Evolutionary conservation across 2,888 invertebrate genomes (phyloP).

Genomic region (Uropetala carovei): DNA sequence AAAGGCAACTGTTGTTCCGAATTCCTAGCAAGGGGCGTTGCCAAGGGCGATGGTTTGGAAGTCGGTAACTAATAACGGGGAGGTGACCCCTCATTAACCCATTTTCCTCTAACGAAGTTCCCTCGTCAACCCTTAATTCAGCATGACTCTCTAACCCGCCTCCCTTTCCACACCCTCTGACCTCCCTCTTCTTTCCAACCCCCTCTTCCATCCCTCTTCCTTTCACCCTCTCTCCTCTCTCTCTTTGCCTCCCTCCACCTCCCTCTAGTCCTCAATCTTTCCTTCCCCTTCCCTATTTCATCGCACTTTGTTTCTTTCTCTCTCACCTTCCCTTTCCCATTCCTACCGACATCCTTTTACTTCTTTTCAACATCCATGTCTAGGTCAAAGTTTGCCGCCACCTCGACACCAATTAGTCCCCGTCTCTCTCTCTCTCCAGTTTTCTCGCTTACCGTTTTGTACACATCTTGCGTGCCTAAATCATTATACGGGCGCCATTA

Average conservation of each 20-base stretch:
- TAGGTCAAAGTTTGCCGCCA: background rate
- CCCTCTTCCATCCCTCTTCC: no score
- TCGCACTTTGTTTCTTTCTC: background rate
- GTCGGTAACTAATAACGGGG: constrained; percentile 54
- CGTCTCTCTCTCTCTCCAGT: background rate
- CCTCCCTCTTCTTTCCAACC: background rate
- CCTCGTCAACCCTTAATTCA: constrained; percentile 51
- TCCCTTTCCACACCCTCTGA: background rate
- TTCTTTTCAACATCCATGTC: no score
- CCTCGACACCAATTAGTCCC: background rate
- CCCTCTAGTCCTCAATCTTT: background rate
- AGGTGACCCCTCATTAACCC: constrained; percentile 63
- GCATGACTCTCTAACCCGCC: background rate
- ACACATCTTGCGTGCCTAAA: background rate
- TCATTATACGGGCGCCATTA: background rate
- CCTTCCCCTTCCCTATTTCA: background rate
- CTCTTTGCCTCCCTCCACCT: no score
- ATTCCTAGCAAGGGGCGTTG: background rate
- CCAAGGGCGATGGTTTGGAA: constrained; percentile 39
- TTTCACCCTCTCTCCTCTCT: no score
- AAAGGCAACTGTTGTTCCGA: background rate
- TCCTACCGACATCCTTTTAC: no score
- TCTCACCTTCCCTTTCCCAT: background rate
- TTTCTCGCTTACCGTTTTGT: background rate
- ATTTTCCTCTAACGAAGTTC: constrained; percentile 60